These are phyloP conservation scores for Vanessa cardui DNA, from an alignment of 2,888 invertebrate genomes.

Conservation along the genomic window DNA sequence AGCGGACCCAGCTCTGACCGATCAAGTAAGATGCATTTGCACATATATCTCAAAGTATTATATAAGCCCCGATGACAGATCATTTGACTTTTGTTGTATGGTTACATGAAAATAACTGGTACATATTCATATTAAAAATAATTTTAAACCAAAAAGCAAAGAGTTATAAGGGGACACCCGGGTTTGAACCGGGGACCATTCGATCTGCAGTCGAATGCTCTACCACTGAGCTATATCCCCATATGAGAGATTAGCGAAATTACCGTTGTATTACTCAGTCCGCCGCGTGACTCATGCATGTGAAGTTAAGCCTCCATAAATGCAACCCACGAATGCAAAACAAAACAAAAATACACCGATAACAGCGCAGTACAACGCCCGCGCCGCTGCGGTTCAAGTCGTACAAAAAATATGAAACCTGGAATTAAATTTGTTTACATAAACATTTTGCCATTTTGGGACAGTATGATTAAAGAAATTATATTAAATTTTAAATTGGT, in stretches of 20 bases:
- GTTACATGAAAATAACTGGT: too few relatives aligned
- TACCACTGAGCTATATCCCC: constrained; percentile 79
- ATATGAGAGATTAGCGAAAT: background rate
- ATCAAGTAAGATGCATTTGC: constrained; percentile 81
- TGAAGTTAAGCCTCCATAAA: background rate
- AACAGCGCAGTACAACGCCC: background rate
- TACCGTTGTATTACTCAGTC: background rate
- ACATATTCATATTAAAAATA: constrained; percentile 17
- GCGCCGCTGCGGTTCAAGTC: background rate
- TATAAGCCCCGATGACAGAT: too few relatives aligned
- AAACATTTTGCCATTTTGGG: too few relatives aligned
- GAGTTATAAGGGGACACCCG: constrained; percentile 68
- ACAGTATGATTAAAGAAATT: too few relatives aligned
- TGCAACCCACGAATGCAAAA: background rate
- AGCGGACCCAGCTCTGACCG: constrained; percentile 87
- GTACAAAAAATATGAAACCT: too few relatives aligned
- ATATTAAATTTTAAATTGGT: too few relatives aligned
- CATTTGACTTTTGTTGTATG: too few relatives aligned
- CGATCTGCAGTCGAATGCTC: constrained; percentile 79
- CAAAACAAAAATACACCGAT: background rate
- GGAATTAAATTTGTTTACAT: too few relatives aligned
- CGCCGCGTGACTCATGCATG: background rate
- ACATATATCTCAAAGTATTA: too few relatives aligned
- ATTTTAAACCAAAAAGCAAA: constrained; percentile 24
- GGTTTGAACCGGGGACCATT: constrained; percentile 79